Conservation (phyloP, 2,113 vertebrate genomes). For the Mirounga angustirostris region DNA sequence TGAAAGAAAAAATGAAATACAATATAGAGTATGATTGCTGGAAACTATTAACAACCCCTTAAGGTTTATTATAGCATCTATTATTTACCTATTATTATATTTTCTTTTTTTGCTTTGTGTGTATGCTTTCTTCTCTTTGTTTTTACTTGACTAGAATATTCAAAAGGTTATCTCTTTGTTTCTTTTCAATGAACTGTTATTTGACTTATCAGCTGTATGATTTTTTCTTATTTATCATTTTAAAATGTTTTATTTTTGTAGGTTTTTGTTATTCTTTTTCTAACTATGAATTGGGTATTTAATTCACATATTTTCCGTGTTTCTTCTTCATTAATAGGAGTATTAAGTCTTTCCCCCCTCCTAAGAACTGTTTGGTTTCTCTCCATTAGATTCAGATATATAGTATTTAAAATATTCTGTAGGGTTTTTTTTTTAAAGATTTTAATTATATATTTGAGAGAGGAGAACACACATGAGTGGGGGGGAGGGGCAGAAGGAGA, state of each 20-base stretch:
- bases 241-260: neutral
- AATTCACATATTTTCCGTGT: slow-evolving; percentile 24
- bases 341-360: neutral
- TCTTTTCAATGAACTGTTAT: neutral
- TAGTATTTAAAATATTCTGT: neutral
- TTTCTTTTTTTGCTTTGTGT: neutral
- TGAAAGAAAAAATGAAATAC: neutral
- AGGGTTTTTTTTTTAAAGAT: neutral
- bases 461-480: neutral
- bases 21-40: neutral
- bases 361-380: neutral
- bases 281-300: neutral
- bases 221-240: neutral
- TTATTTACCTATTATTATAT: neutral
- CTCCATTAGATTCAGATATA: neutral
- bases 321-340: neutral
- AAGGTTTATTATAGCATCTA: neutral
- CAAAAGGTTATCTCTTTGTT: neutral
- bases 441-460: neutral
- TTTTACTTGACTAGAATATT: neutral
- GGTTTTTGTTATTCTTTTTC: neutral
- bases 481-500: neutral
- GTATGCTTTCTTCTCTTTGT: neutral
- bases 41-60: neutral
- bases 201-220: neutral